These are phyloP conservation scores for Embiotoca jacksoni DNA, from an alignment of 2,113 vertebrate species.

Conservation along the genomic window DNA sequence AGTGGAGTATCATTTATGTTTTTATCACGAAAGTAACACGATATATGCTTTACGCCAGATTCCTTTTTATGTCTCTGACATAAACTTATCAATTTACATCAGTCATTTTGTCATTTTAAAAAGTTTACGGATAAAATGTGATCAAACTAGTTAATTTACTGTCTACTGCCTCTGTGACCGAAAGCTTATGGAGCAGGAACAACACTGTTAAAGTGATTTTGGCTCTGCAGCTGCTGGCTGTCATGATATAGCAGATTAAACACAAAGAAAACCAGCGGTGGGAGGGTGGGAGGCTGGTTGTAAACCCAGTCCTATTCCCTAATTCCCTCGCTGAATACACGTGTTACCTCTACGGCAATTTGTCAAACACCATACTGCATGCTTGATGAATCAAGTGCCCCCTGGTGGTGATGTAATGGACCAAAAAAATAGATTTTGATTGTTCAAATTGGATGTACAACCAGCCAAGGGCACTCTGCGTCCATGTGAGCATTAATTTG, in stretches of 20 bases:
- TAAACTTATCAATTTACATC: not conserved
- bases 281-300: slow-evolving; percentile 64
- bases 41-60: not conserved
- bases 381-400: slow-evolving; percentile 83
- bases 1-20: not conserved
- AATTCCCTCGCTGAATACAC: slow-evolving; percentile 71
- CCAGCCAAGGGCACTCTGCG: slow-evolving; percentile 71
- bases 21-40: not conserved
- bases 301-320: slow-evolving; percentile 52
- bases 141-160: not conserved
- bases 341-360: slow-evolving; percentile 76
- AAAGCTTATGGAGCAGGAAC: not conserved
- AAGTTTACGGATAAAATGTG: not conserved
- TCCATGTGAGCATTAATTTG: slow-evolving; percentile 72
- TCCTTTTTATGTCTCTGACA: not conserved
- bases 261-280: slow-evolving; percentile 48
- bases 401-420: slow-evolving; percentile 85
- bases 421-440: slow-evolving; percentile 79
- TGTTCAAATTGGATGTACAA: slow-evolving; percentile 77
- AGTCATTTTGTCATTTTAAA: not conserved
- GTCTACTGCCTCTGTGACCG: not conserved
- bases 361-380: slow-evolving; percentile 78
- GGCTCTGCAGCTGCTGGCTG: slow-evolving; percentile 41
- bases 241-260: slow-evolving; percentile 59
- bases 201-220: slow-evolving; percentile 8